These are phyloP conservation scores for Hyposoter dolosus DNA, from an alignment of 2,888 invertebrate genomes.

Conservation along the genomic window DNA sequence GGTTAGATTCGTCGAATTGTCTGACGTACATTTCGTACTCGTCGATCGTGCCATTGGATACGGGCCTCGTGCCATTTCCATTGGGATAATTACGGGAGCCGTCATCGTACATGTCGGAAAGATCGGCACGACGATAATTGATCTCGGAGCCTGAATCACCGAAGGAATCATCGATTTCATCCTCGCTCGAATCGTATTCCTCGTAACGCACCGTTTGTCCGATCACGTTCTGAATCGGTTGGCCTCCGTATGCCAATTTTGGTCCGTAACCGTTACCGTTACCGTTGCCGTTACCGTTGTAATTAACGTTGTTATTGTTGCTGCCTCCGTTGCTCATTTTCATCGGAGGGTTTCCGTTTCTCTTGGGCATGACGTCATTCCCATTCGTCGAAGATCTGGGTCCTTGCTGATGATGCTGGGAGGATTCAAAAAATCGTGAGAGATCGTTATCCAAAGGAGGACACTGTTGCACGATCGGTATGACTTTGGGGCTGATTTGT, in stretches of 20 bases:
- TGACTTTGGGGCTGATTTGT: conserved; percentile 83
- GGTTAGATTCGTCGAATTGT: conserved; percentile 69
- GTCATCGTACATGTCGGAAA: conserved; percentile 52
- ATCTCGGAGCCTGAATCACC: conserved; percentile 69
- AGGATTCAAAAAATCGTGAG: conserved; percentile 81
- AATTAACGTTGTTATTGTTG: conserved; percentile 19
- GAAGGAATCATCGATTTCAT: conserved; percentile 70
- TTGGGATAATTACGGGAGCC: conserved; percentile 56
- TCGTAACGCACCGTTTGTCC: conserved; percentile 58
- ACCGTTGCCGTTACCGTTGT: conserved; percentile 4
- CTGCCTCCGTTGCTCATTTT: conserved; percentile 28
- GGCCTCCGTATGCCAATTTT: conserved; percentile 18
- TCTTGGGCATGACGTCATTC: conserved; percentile 23
- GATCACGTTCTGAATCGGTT: conserved; percentile 7
- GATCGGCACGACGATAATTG: conserved; percentile 60
- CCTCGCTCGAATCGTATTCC: conserved; percentile 70
- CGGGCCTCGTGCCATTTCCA: conserved; percentile 58
- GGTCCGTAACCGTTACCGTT: conserved; percentile 55
- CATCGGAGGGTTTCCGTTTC: conserved; percentile 13
- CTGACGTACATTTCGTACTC: conserved; percentile 73
- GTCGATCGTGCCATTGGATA: conserved; percentile 67
- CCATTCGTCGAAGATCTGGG: conserved; percentile 12
- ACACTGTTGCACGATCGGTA: conserved; percentile 77
- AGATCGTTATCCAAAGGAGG: conserved; percentile 78
- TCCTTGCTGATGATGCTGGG: conserved; percentile 54